These are phyloP conservation scores for Hydrophis major DNA, from an alignment of 2,797 vertebrate species.

Conservation along the genomic window DNA sequence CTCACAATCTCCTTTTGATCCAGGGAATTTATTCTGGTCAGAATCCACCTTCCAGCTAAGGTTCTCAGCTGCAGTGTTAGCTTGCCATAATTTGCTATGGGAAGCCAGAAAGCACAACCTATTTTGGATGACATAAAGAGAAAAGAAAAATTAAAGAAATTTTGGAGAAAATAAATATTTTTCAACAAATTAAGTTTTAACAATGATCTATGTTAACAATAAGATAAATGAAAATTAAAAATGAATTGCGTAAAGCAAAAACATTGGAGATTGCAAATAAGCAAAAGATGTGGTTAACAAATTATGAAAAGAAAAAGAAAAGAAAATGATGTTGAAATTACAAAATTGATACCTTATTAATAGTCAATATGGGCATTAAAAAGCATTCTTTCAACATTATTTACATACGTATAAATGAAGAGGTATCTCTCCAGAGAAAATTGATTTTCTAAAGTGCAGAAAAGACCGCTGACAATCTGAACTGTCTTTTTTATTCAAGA, in stretches of 20 bases:
- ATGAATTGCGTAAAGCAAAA: background rate
- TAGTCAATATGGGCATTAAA: background rate
- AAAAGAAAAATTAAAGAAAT: background rate
- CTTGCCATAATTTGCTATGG: background rate
- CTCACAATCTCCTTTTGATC: background rate
- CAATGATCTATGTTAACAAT: background rate
- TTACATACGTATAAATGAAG: background rate
- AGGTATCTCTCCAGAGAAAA: background rate
- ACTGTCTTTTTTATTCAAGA: background rate
- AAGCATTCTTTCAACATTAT: background rate
- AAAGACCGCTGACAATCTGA: background rate
- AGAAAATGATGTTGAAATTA: background rate
- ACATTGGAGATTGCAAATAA: background rate
- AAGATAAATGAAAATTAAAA: background rate
- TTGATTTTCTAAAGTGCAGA: background rate
- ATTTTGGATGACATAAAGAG: background rate
- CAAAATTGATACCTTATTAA: background rate
- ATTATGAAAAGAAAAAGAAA: background rate
- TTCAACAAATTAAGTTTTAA: background rate
- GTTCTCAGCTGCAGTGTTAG: background rate
- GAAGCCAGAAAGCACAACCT: background rate
- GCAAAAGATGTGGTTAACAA: background rate
- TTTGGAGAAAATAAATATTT: background rate
- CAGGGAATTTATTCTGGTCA: background rate
- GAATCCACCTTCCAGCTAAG: background rate